Percentiles rank a stretch among this genome's conserved stretches.
These are phyloP conservation scores for Diogma glabrata DNA, from an alignment of 2,888 invertebrate genomes.

Conservation along the genomic window DNA sequence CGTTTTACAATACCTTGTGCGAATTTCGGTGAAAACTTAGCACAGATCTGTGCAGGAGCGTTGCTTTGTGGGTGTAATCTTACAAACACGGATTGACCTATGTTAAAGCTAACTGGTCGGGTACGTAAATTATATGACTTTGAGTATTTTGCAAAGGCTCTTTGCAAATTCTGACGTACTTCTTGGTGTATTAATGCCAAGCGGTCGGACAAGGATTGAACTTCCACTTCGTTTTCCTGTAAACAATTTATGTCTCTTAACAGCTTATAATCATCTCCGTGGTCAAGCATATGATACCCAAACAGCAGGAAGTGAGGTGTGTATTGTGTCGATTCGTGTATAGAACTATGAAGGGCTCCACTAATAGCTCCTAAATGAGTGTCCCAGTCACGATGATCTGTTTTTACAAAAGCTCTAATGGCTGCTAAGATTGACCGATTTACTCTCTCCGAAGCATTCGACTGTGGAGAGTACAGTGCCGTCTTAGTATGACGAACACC, in stretches of 20 bases:
- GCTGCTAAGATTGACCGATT: constrained; percentile 24
- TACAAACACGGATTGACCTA: neutral
- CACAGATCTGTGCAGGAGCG: neutral
- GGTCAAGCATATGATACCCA: constrained; percentile 18
- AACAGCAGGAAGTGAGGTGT: constrained; percentile 22
- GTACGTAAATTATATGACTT: neutral
- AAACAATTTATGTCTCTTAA: no score
- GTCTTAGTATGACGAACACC: constrained; percentile 14
- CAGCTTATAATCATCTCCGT: neutral
- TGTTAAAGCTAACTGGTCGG: neutral
- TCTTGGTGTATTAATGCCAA: neutral
- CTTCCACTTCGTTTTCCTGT: neutral
- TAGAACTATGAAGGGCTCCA: constrained; percentile 22
- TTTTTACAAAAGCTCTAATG: constrained; percentile 20
- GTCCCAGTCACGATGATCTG: constrained; percentile 20
- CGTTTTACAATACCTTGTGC: neutral
- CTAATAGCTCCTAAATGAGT: constrained; percentile 20
- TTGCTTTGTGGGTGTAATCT: neutral
- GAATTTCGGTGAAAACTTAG: neutral
- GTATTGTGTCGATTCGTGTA: constrained; percentile 21
- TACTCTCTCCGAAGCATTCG: constrained; percentile 24
- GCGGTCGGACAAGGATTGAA: neutral
- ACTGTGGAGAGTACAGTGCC: constrained; percentile 24
- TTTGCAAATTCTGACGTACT: neutral
- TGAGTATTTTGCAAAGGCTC: neutral